These are phyloP conservation scores for Drosophila truncata DNA, from an alignment of 1,140 invertebrate genomes.

Conservation along the genomic window DNA sequence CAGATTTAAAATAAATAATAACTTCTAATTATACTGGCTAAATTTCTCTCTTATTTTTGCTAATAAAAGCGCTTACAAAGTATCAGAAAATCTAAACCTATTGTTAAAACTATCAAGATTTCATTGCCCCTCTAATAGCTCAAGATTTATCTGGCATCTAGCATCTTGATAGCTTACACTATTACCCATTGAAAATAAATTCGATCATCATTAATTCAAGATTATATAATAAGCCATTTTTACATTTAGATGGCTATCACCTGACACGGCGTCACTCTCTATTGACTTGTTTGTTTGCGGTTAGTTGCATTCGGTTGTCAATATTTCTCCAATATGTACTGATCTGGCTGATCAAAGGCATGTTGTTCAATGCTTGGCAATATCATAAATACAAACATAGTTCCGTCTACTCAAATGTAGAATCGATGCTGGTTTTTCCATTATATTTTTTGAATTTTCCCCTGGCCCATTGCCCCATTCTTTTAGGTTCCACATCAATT, in stretches of 20 bases:
- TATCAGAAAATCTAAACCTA: not conserved
- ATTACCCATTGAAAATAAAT: conserved; percentile 5
- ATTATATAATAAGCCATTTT: conserved; percentile 22
- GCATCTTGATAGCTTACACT: not conserved
- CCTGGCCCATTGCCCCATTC: not conserved
- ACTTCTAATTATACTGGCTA: not conserved
- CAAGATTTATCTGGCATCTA: not conserved
- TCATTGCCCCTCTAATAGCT: not conserved
- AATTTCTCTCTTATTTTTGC: not conserved
- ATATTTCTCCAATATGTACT: conserved; percentile 8
- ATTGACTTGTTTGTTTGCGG: conserved; percentile 36
- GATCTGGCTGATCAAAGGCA: conserved; percentile 4
- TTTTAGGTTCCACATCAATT: conserved; percentile 12
- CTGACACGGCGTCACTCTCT: conserved; percentile 19
- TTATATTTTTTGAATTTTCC: conserved; percentile 4
- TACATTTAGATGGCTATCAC: conserved; percentile 23
- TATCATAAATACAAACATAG: conserved; percentile 9
- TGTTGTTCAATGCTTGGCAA: conserved; percentile 21
- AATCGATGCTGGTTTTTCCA: conserved; percentile 6
- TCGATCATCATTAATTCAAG: conserved; percentile 17
- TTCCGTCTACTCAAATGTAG: not conserved
- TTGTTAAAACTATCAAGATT: conserved; percentile 3
- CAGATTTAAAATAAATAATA: not conserved
- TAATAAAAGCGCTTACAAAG: not conserved
- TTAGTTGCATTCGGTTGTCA: conserved; percentile 12